Base-by-base conservation (phyloP, 1,140 invertebrate genomes). In the Drosophila grimshawi region DNA sequence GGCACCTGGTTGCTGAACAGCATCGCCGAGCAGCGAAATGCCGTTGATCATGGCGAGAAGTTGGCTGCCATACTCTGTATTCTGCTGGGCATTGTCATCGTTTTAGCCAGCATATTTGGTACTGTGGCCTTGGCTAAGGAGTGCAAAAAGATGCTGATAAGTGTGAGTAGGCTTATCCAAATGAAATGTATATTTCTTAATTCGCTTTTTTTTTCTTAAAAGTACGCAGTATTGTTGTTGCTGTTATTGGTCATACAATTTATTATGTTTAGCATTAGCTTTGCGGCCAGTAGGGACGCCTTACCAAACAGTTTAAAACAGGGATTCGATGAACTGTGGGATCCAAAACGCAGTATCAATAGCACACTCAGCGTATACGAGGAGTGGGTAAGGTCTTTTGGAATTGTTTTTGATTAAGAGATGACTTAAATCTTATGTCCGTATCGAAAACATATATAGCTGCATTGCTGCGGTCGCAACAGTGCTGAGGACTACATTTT, bases 321-420 rank as follows among this genome's bases (percentile, higher is more conserved):
- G 29, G 90, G 90, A 1, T 91, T 91, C 11, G 90, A 91, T 8
- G 90, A 91, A 4, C 71, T 91, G 2, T 91, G 90, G 90, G 90
- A 91, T 56, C 5, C 7, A 3, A 59, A 65, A 5, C 51, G 73
- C 30, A 39, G 43, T 3, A 65, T 45, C 30, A 90, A 90, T 30
- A 82, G 70, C 41, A 86, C 73, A 0, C 55, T 92, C 2, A 69
- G 68, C 19, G 49, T 49, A 0, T 92, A 92, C 48, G 90, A 92
- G 48, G 68, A 92, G 57, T 91, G 90, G 90, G 90, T 91, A 45
- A 80, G 82, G 19, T 19, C 64, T 33, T 11, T 4, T 27, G 53
- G 2, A 37, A 51, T 2, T 52, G 2, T 10, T 19, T 11, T 5
- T 43, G 10, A 41, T 3, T 10, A n/a, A 41, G 3, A n/a, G 4